Evolutionary conservation across 2,797 vertebrate genomes (phyloP), one percentile per base, ranked within the genome.

Genomic region (Phalloptychus januarius): DNA sequence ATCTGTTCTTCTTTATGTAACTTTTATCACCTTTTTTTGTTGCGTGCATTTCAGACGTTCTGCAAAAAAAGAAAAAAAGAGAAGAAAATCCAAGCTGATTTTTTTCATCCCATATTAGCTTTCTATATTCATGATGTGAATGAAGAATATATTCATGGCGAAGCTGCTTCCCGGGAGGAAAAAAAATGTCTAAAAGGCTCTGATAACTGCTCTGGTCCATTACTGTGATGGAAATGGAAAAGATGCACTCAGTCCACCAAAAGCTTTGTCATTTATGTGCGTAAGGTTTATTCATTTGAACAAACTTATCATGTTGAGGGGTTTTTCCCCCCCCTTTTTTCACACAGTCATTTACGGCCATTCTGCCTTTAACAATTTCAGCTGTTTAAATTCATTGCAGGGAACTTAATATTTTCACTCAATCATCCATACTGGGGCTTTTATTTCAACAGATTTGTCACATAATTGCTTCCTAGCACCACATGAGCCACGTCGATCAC

Each of bases 61-160:
- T 28, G 42, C 40, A 70, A 77, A 72, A 40, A 50, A 58, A 70
- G 61, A 13, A 86, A 77, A 72, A 52, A 61, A 54, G 4, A 15
- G 84, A 78, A 72, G 40, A 61, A 63, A 69, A 69, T 82, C 78
- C 77, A 76, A 75, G 65, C 58, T 4, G 73, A 63, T 75, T 70
- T 42, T n/a, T 54, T 69, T 7, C 4, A 7, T 79, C 80, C 56
- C 76, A 71, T 89, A 89, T 88, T 88, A 87, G 85, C 74, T 67
- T 45, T 86, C 76, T 88, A 86, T 85, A 85, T 91, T 90, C 84
- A 87, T 89, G 83, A 88, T 90, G 74, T 84, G 88, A 88, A 86
- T 78, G 72, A 71, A 38, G 79, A 79, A 90, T 85, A 3, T 86
- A 92, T 91, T 92, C 88, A 89, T 77, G 44, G 54, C 65, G 78